These are phyloP conservation scores for Rhingia campestris DNA, from an alignment of 2,888 invertebrate genomes.

Conservation along the genomic window DNA sequence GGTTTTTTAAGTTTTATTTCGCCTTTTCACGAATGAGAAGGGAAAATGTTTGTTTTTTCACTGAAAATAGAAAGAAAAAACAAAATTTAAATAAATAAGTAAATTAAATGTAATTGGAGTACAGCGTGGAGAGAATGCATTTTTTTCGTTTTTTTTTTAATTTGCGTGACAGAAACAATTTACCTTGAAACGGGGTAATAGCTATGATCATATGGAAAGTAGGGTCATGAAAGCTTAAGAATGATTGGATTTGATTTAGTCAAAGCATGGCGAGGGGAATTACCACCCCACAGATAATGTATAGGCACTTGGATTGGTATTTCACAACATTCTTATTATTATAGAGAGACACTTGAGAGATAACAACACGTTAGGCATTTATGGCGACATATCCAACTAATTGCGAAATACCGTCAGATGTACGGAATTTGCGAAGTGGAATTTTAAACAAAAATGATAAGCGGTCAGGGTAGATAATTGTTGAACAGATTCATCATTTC, in stretches of 20 bases:
- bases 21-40: slow-evolving; percentile 70
- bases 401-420: background rate
- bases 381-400: background rate
- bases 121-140: background rate
- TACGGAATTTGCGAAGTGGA: background rate
- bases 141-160: slow-evolving; percentile 1
- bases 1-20: slow-evolving; percentile 44
- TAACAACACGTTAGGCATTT: background rate
- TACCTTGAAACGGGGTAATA: slow-evolving; percentile 43
- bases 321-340: slow-evolving; percentile 18
- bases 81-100: slow-evolving; percentile 13
- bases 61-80: slow-evolving; percentile 57
- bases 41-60: slow-evolving; percentile 48
- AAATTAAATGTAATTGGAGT: slow-evolving; percentile 17
- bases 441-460: background rate
- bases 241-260: slow-evolving; percentile 37
- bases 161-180: slow-evolving; percentile 56
- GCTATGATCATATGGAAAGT: slow-evolving; percentile 11
- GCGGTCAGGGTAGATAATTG: too few species aligned
- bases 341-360: slow-evolving; percentile 9
- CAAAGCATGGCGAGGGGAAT: background rate
- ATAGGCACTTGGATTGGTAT: slow-evolving; percentile 6
- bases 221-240: slow-evolving; percentile 19
- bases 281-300: slow-evolving; percentile 1
- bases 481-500: too few species aligned